These are phyloP conservation scores for Geopemphigus sp. DNA, from an alignment of 1,140 invertebrate genomes.

Conservation along the genomic window DNA sequence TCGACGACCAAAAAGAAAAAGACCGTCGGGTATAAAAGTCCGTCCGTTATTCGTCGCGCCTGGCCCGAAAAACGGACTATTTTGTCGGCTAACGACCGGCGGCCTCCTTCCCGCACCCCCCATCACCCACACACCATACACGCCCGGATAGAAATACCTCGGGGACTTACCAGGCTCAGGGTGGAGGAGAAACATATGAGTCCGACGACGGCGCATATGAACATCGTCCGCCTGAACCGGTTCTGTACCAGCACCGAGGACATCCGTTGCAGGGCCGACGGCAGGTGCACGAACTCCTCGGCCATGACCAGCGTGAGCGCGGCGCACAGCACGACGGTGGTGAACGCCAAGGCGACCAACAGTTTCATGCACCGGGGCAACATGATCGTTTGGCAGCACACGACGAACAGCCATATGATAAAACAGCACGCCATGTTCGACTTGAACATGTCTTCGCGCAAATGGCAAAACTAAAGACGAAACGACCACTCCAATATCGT, in stretches of 20 bases:
- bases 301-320: slow-evolving; percentile 79
- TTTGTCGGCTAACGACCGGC: too few species aligned
- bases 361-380: slow-evolving; percentile 64
- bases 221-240: slow-evolving; percentile 67
- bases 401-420: slow-evolving; percentile 86
- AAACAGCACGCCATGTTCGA: slow-evolving; percentile 91
- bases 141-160: too few species aligned
- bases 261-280: slow-evolving; percentile 65
- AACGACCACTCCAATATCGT: too few species aligned
- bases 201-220: slow-evolving; percentile 76
- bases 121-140: too few species aligned
- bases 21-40: too few species aligned
- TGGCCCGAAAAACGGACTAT: too few species aligned
- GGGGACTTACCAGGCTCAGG: slow-evolving; percentile 55
- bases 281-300: slow-evolving; percentile 73
- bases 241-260: slow-evolving; percentile 72
- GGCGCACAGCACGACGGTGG: slow-evolving; percentile 66
- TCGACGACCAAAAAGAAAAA: too few species aligned
- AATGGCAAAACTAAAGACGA: slow-evolving; percentile 71
- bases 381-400: slow-evolving; percentile 74
- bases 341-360: slow-evolving; percentile 58
- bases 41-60: too few species aligned
- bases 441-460: slow-evolving; percentile 91
- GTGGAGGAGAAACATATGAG: slow-evolving; percentile 64
- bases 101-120: too few species aligned